Evolutionary conservation across 2,797 vertebrate genomes (phyloP), one percentile per base, ranked within the genome.

Genomic region (Pampus argenteus): DNA sequence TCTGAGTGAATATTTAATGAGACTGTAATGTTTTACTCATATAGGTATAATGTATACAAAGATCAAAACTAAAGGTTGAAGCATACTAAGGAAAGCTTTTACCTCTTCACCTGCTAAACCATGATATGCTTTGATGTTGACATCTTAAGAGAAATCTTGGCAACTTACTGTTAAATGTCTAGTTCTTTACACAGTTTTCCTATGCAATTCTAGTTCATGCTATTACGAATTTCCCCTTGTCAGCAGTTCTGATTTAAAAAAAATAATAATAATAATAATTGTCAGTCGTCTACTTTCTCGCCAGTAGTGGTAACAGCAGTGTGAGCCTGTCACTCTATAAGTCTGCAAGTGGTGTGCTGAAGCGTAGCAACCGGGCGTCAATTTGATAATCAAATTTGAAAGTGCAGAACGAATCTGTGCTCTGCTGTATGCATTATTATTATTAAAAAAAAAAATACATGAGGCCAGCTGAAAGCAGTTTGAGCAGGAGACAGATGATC

Each of bases 1-100:
- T 58, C 55, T 79, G 57, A 31, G 62, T 75, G 13, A 71, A 82
- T 71, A 71, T 79, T 73, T 77, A 69, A 82, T 50, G 34, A 63
- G 54, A 15, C 7, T 47, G 7, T 45, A 28, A 67, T 71, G 31
- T 70, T 81, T 84, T 67, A 80, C 87, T 76, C 26, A 79, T 75
- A 20, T 17, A 68, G 34, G 50, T 54, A 51, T 52, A 52, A 82
- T 64, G 57, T 77, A 76, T 71, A 52, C 4, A 28, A 31, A 36
- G 58, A 56, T 66, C 31, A 65, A 49, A 55, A 63, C 11, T 51
- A n/a, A 65, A 54, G 13, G 61, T 38, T 44, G 20, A n/a, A 63
- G 40, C 15, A 9, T 40, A 18, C n/a, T 14, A 60, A 36, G 38
- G 29, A 13, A 66, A 69, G 45, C 50, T 23, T 61, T 36, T 38